phyloP scores from a whole-genome alignment of 92 coral and sea anemone genomes.

The Umimayanthus chanpuru region DNA sequence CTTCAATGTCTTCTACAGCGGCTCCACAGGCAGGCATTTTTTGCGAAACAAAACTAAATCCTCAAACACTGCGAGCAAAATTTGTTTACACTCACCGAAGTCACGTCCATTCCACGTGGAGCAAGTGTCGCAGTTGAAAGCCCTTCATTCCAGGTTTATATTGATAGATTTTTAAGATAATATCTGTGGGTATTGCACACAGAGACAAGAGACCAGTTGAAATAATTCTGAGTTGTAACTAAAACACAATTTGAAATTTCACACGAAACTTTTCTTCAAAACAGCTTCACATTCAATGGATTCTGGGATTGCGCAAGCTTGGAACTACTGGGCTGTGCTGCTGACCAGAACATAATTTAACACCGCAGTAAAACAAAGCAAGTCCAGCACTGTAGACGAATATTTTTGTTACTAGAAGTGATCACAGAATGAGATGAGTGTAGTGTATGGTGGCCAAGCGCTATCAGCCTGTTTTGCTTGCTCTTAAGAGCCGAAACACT shows the following conservation, averaged over 20 bases:
- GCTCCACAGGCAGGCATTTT: constrained; percentile 81
- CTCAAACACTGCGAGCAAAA: no score
- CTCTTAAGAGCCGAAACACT: no score
- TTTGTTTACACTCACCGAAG: not conserved
- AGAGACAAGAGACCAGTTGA: not conserved
- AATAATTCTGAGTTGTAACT: not conserved
- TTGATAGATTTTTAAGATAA: not conserved
- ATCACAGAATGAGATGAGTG: no score
- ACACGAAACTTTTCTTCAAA: no score
- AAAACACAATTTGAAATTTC: not conserved
- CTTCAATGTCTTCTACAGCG: constrained; percentile 91
- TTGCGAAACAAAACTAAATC: not conserved
- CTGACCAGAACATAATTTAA: not conserved
- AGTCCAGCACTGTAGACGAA: no score
- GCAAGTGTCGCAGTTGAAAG: not conserved
- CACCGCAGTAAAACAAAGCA: not conserved
- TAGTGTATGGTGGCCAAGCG: no score
- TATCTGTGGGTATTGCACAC: not conserved
- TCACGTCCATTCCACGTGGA: not conserved
- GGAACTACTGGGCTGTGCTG: not conserved
- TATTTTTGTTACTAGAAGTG: no score
- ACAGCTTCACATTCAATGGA: not conserved
- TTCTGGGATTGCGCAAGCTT: not conserved
- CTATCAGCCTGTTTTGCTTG: no score
- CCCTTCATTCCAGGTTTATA: not conserved